Evolutionary conservation across 1,140 invertebrate genomes (phyloP), one percentile per base, ranked within the genome.

Genomic region (Charaxes varanes): DNA sequence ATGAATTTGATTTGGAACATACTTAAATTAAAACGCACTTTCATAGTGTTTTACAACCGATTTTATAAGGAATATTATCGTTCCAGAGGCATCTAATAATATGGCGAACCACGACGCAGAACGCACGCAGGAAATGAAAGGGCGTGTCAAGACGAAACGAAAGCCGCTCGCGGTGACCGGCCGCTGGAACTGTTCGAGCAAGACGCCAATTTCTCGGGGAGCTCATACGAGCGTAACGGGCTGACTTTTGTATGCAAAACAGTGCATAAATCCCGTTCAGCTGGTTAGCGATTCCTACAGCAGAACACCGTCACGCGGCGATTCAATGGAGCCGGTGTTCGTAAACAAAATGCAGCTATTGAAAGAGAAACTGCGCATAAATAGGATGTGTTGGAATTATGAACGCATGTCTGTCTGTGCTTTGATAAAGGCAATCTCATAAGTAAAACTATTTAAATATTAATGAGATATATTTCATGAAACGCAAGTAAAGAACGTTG

Each of bases 211-310:
- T 41, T 41, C 44, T 41, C 31, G 24, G 38, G 18, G 28, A 28
- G 35, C 43, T 46, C 41, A 24, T 35, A 41, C 38, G 28, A 31
- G 62, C 54, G 62, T 68, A 55, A 62, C 51, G 24, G 21, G 4
- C 15, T 31, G 41, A 55, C 48, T 52, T 49, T 62, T 57, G 62
- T 61, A 64, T 61, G 51, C 53, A 62, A 66, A 71, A 34, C 43
- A 47, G 17, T 33, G 44, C 51, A 53, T 61, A 55, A 62, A 59
- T 67, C 53, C 47, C 41, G 41, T 33, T 38, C 27, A 21, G 14
- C 23, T 40, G 31, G 30, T 43, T 43, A 44, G 14, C 31, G 18
- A 34, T 37, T 46, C 18, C 27, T 8, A 23, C 31, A 11, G 32
- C 18, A 34, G 14, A 22, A 41, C 30, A 51, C 46, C 30, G 50